Evolutionary conservation across 1,140 invertebrate species (phyloP).

Genomic region (Ephestia elutella): DNA sequence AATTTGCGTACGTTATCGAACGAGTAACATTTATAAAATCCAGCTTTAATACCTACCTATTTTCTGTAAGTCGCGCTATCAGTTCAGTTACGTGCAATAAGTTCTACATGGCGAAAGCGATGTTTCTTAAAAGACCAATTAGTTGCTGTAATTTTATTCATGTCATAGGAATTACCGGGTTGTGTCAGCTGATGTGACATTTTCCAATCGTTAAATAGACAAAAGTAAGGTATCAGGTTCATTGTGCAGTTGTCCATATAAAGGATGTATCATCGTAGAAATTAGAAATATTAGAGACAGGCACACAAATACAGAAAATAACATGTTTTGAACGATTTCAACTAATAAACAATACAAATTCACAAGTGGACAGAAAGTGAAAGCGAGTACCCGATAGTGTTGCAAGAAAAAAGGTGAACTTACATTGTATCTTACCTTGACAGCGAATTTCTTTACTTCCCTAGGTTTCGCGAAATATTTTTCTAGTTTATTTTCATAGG

Average conservation of each 20-base stretch:
- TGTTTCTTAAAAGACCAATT: background rate
- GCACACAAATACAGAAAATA: no score
- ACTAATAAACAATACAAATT: background rate
- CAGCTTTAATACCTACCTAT: background rate
- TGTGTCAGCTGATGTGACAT: no score
- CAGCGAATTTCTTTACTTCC: conserved; percentile 49
- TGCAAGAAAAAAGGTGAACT: conserved; percentile 20
- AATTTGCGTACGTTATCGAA: background rate
- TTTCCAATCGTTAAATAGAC: no score
- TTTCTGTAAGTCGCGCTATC: background rate
- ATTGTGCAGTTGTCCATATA: no score
- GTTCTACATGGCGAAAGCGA: background rate
- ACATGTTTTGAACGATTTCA: no score
- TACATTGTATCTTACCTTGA: conserved; percentile 57
- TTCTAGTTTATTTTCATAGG: conserved; percentile 59
- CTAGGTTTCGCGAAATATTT: conserved; percentile 64
- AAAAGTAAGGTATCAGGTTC: no score
- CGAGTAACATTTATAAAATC: background rate
- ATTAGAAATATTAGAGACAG: no score
- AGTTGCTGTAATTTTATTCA: background rate
- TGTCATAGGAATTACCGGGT: no score
- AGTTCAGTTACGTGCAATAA: background rate
- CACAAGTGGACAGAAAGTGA: background rate
- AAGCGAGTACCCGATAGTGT: background rate
- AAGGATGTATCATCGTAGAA: no score